Base-by-base conservation (phyloP, 2,888 invertebrate genomes). In the Noctua comes region DNA sequence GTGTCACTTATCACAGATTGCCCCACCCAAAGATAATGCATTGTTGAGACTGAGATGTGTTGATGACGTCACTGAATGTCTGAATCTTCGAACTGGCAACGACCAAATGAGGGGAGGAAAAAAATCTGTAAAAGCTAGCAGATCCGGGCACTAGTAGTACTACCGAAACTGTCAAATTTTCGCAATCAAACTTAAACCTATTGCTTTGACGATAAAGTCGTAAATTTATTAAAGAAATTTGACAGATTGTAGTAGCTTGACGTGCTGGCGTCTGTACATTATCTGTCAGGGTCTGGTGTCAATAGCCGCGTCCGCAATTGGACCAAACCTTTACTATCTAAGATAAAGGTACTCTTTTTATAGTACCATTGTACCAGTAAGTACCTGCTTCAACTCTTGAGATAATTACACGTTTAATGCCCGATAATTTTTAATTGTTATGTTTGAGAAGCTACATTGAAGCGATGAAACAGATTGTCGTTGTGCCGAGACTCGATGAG, bases 401-500 rank as follows among this genome's bases (percentile, higher is more conserved):
- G 31, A n/a, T 36, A 43, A 27, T 64, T 18, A 51, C 13, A 18
- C 18, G 31, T 48, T 31, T 21, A n/a, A n/a, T n/a, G n/a, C 1
- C 18, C 31, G 8, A 11, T 51, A 31, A 31, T 68, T 27, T n/a
- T 54, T 68, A 10, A 36, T 69, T 36, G 46, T 57, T 43, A 31
- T 46, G 6, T 16, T 27, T 24, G 24, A 31, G 16, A 64, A 27
- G 36, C 18, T 72, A 31, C 40, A 57, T 27, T 51, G 7, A 1
- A 82, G 5, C 24, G 4, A 27, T 48, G 40, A n/a, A 59, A 59
- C n/a, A 59, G 40, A 73, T 77, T 11, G 18, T 54, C 36, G 43
- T 54, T 79, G n/a, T 51, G 57, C 7, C 40, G 21, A 77, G 74
- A n/a, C 24, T 31, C 59, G 48, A 73, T 82, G 82, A 81, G n/a